phyloP scores from a whole-genome alignment of 1,140 invertebrate species.

The Nomia melanderi region DNA sequence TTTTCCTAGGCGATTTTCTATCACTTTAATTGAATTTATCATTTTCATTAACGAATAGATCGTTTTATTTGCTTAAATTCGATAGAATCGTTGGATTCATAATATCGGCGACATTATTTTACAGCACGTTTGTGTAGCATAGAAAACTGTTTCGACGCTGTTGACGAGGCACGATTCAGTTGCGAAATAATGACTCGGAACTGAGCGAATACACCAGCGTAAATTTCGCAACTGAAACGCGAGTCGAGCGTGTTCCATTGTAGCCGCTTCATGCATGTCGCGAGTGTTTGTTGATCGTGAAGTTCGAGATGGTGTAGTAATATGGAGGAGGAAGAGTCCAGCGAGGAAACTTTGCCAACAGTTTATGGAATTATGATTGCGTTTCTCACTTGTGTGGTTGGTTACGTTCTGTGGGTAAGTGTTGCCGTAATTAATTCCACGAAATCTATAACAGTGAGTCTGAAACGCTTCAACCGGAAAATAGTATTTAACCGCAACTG shows the following conservation, averaged over 20 bases:
- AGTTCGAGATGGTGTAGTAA: constrained; percentile 18
- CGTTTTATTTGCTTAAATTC: no score
- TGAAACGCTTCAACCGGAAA: not conserved
- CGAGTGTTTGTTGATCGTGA: constrained; percentile 12
- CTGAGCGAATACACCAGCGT: not conserved
- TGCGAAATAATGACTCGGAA: not conserved
- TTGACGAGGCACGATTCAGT: no score
- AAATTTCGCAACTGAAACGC: not conserved
- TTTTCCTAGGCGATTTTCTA: no score
- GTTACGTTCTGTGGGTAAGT: constrained; percentile 78
- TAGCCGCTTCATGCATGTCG: not conserved
- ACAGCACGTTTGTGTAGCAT: no score
- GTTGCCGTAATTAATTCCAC: not conserved
- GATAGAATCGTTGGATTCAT: no score
- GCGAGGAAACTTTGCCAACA: constrained; percentile 73
- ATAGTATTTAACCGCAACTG: no score
- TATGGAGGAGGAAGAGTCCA: constrained; percentile 51
- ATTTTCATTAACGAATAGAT: no score
- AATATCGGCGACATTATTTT: no score
- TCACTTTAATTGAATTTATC: no score
- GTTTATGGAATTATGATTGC: constrained; percentile 78
- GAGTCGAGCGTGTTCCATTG: not conserved
- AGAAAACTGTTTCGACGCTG: no score
- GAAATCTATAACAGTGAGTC: not conserved
- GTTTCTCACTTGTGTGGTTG: constrained; percentile 74